phyloP scores from a whole-genome alignment of 2,113 vertebrate genomes.

The zebrafish (Danio rerio) region DNA sequence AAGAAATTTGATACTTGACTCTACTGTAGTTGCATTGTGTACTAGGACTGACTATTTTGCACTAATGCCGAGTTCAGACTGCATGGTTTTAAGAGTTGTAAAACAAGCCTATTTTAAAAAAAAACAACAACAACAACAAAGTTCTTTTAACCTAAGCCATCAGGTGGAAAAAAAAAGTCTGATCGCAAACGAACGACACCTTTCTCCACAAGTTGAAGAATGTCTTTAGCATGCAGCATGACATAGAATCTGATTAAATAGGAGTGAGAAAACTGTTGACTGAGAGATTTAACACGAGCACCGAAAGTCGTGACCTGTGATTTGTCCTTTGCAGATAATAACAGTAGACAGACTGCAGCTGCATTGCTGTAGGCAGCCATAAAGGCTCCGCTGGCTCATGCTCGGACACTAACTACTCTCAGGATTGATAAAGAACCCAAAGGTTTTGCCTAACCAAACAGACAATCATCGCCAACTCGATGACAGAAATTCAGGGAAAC shows the following conservation, averaged over 20 bases:
- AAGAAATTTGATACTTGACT: no score
- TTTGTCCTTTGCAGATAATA: conserved; percentile 33
- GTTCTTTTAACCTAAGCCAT: background rate
- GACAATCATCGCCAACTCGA: conserved; percentile 1
- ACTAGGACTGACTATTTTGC: no score
- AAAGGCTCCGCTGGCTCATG: conserved; percentile 48
- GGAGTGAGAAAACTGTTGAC: conserved; percentile 4
- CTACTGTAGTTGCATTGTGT: no score
- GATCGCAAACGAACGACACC: background rate
- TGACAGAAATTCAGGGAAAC: background rate
- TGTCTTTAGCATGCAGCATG: background rate
- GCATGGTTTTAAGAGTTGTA: no score
- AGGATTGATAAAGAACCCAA: conserved; percentile 31
- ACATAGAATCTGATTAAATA: conserved; percentile 23
- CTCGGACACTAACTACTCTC: conserved; percentile 42
- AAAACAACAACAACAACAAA: no score
- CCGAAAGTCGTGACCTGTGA: conserved; percentile 22
- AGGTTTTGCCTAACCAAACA: conserved; percentile 23
- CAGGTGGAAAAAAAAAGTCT: background rate
- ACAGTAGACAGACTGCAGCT: conserved; percentile 57
- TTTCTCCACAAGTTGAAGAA: background rate
- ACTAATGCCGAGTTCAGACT: no score
- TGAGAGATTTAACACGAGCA: conserved; percentile 7
- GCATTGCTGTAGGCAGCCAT: conserved; percentile 45
- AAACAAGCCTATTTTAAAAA: no score